Conservation (phyloP, 2,797 vertebrate genomes). For the Oreochromis grahami region DNA sequence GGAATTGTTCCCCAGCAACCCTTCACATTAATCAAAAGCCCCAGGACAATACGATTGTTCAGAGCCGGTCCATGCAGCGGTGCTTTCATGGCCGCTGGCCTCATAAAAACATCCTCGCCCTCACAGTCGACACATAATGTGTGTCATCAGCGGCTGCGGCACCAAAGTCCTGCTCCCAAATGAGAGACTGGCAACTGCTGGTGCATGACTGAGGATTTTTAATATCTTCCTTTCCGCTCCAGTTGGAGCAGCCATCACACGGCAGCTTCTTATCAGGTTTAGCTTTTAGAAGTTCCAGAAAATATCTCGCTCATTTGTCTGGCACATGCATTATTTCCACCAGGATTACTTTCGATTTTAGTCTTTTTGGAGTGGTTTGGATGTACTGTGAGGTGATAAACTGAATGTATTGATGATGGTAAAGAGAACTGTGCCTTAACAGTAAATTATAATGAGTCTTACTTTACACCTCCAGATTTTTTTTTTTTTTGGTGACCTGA, state of each 20-base stretch:
- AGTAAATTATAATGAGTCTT: constrained; percentile 11
- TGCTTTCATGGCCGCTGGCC: constrained; percentile 41
- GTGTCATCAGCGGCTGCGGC: not conserved
- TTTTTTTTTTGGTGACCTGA: not conserved
- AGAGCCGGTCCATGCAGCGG: constrained; percentile 19
- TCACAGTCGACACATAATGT: constrained; percentile 5
- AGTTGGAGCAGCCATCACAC: not conserved
- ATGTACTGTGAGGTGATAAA: not conserved
- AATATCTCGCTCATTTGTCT: not conserved
- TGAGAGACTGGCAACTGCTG: not conserved
- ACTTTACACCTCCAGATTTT: not conserved
- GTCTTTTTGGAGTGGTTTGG: not conserved
- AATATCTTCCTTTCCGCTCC: constrained; percentile 6
- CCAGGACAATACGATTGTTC: constrained; percentile 53
- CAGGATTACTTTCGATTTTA: not conserved
- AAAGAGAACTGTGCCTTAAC: not conserved
- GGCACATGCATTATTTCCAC: not conserved
- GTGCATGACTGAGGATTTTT: constrained; percentile 17
- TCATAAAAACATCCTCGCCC: constrained; percentile 33
- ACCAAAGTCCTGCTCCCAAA: constrained; percentile 8
- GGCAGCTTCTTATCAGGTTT: not conserved
- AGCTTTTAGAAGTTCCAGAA: not conserved
- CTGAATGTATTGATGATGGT: constrained; percentile 1
- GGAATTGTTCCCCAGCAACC: constrained; percentile 58
- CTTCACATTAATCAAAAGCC: constrained; percentile 64